Conservation (phyloP, 2,888 invertebrate species). For the Hirtodrosophila trivittata region DNA sequence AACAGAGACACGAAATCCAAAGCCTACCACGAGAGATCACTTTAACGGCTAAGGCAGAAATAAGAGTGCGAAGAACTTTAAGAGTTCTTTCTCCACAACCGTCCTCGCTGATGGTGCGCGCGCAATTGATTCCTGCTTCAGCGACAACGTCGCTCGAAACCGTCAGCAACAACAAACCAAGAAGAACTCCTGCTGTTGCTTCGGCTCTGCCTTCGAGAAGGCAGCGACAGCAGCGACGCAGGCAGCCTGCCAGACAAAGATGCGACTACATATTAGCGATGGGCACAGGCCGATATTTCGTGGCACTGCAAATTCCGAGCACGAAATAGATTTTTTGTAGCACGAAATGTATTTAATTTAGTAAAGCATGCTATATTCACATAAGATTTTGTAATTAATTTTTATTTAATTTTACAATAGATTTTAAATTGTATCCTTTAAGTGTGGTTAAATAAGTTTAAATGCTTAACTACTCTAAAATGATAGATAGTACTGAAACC, state of each 20-base stretch:
- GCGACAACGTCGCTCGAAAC: slow-evolving; percentile 64
- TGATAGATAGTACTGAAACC: neutral
- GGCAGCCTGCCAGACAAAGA: slow-evolving; percentile 42
- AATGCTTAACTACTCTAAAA: too few species aligned
- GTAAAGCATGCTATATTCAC: neutral
- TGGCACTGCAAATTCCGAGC: slow-evolving; percentile 11
- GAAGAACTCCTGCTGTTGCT: slow-evolving; percentile 40
- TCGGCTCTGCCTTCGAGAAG: slow-evolving; percentile 31
- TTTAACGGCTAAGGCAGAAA: slow-evolving; percentile 27
- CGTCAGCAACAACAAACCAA: slow-evolving; percentile 46
- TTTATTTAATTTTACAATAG: too few species aligned
- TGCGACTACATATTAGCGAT: slow-evolving; percentile 24
- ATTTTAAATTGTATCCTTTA: too few species aligned
- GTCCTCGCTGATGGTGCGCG: slow-evolving; percentile 79
- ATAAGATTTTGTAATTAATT: neutral
- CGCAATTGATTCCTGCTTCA: slow-evolving; percentile 82
- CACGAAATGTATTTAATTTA: slow-evolving; percentile 3
- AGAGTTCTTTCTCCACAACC: slow-evolving; percentile 68
- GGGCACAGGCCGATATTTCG: slow-evolving; percentile 13
- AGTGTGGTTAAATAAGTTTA: too few species aligned
- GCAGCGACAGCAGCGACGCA: slow-evolving; percentile 39
- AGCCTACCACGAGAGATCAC: slow-evolving; percentile 32
- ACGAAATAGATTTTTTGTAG: slow-evolving; percentile 1
- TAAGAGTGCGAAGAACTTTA: slow-evolving; percentile 10
- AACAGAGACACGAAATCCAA: slow-evolving; percentile 24